Conservation (phyloP, 2,797 vertebrate species). For the Silurus lanzhouensis region DNA sequence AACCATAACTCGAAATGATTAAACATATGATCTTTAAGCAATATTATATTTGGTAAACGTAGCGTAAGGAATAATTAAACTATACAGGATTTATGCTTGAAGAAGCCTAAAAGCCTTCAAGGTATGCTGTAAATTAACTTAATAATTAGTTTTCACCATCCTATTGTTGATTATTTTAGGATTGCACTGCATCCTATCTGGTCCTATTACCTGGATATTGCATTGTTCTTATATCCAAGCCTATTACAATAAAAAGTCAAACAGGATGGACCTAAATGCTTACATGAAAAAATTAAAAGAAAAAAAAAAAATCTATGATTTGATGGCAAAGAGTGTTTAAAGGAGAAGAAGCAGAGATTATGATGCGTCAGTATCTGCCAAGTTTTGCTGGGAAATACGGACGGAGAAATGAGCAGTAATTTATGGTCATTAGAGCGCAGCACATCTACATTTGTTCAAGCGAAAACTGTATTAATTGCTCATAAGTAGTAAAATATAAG, state of each 20-base stretch:
- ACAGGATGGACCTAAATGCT: not conserved
- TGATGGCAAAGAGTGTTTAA: not conserved
- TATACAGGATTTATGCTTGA: no score
- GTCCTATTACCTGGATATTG: not conserved
- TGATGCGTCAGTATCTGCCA: not conserved
- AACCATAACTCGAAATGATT: not conserved
- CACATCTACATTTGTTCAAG: not conserved
- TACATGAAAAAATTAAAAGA: not conserved
- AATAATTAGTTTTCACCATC: not conserved
- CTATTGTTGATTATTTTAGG: not conserved
- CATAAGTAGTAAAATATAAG: not conserved
- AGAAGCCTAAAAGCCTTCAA: not conserved
- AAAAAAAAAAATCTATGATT: not conserved
- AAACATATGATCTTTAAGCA: not conserved
- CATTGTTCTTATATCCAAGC: not conserved
- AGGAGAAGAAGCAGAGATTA: not conserved
- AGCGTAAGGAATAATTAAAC: no score
- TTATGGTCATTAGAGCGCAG: not conserved
- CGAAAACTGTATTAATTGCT: not conserved
- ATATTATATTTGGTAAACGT: no score
- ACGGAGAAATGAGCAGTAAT: not conserved
- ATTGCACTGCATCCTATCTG: not conserved
- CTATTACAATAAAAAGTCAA: not conserved
- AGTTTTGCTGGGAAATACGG: not conserved
- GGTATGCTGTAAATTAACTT: not conserved